Percentiles rank a stretch among this genome's conserved stretches.
These are phyloP conservation scores for Ctenochaetus hawaiiensis DNA, from an alignment of 2,797 vertebrate species.

Conservation along the genomic window DNA sequence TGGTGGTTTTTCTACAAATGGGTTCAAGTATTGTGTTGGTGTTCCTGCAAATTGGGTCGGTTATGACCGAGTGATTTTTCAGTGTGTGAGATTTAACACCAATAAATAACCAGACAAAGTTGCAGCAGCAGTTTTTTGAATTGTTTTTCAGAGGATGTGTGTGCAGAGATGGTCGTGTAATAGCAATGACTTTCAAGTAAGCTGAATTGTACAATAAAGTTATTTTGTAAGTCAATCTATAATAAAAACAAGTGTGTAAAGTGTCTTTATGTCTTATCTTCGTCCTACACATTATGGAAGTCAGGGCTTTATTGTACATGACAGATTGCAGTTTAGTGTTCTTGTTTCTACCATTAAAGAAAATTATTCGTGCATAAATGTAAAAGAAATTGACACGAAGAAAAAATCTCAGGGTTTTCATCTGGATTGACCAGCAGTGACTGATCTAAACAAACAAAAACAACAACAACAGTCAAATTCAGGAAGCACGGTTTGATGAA, in stretches of 20 bases:
- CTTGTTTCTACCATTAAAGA: neutral
- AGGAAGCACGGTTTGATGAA: slow-evolving; percentile 41
- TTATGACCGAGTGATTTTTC: neutral
- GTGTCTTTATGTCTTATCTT: neutral
- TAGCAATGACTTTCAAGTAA: neutral
- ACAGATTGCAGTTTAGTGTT: slow-evolving; percentile 8
- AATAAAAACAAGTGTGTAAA: slow-evolving; percentile 2
- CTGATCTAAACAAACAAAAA: slow-evolving; percentile 25
- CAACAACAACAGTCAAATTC: slow-evolving; percentile 15
- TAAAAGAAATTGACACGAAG: slow-evolving; percentile 1
- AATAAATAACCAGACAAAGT: neutral
- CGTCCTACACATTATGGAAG: neutral
- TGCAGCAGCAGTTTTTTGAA: neutral
- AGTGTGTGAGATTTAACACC: neutral
- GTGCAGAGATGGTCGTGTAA: neutral
- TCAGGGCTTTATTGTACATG: neutral
- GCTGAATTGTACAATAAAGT: slow-evolving; percentile 14
- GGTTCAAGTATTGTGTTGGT: too few relatives aligned
- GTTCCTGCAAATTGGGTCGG: neutral
- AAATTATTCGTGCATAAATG: slow-evolving; percentile 27
- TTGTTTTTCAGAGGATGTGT: neutral
- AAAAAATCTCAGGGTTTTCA: neutral
- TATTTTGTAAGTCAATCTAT: neutral
- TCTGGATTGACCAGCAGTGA: slow-evolving; percentile 17
- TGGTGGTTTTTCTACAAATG: too few relatives aligned